Evolutionary conservation across 2,113 vertebrate genomes (phyloP), one percentile per base, ranked within the genome.

Genomic region (Tachysurus fulvidraco): DNA sequence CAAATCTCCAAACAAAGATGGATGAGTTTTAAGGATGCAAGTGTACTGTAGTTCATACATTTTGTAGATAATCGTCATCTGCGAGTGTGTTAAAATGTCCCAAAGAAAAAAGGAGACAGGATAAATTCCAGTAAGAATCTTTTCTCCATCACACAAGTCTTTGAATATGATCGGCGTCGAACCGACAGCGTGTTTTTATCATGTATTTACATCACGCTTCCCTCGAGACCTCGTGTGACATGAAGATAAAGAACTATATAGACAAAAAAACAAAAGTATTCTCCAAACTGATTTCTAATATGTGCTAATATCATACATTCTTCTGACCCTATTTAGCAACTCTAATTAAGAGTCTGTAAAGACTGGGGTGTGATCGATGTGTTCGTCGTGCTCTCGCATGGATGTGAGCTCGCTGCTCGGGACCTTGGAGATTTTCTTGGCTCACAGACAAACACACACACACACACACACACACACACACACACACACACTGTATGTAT

Each of bases 281-380:
- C 88, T 90, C 90, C 85, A 92, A 94, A 93, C 64, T 79, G 81
- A 92, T 93, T 91, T 82, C 89, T 17, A 81, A 93, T 94, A 93
- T 93, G 92, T 94, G 93, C 93, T 94, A 95, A 95, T 93, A 94
- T 93, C 89, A 87, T 93, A 93, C 93, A 95, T 94, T 91, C 91
- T 93, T 93, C 92, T 94, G 92, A 92, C 94, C 89, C 92, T 94
- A 94, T 87, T 79, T 87, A 86, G 92, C 90, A 92, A 89, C 89
- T 90, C 91, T 94, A 95, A 94, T 96, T 92, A 91, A 90, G 93
- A 92, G 91, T 93, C 93, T 91, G 91, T 94, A 94, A 94, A 92
- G 94, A 94, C 92, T 94, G 46, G 8, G 5, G 93, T 93, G 87
- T 93, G 93, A 93, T 91, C 89, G 91, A 88, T 92, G 92, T 91